Evolutionary conservation across 2,113 vertebrate species (phyloP), one percentile per base, ranked within the genome.

Genomic region (Microcebus murinus): DNA sequence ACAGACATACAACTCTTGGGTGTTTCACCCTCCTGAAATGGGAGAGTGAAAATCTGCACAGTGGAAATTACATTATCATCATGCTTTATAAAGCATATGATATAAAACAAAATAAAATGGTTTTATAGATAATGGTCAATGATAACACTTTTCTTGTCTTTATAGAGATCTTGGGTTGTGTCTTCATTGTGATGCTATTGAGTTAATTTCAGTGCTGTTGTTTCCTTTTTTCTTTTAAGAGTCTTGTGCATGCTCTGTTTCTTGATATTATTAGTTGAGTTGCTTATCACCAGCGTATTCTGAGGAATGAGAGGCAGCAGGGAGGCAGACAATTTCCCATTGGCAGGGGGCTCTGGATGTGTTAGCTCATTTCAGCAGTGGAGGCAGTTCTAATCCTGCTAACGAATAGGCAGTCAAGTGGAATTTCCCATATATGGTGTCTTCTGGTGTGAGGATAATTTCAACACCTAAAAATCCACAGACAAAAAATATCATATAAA

Each of bases 401-500:
- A 89, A 87, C 95, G 74, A 98, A 88, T 57, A 91, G 95, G 68
- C 90, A 87, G 1, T 87, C 39, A 67, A 82, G 74, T 87, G 79
- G 90, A 95, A 97, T 97, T 98, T 91, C 52, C 92, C 83, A 34
- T 73, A 25, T 80, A 83, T 88, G 42, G 29, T 77, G 15, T 77
- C 92, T 97, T 93, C 95, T 80, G 89, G 67, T 65, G 20, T 18
- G 67, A 97, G 86, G 85, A 95, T 97, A 77, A 93, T 96, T 97
- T 93, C 91, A 96, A 94, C 90, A 95, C 67, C 48, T 97, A 87
- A 83, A 97, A 96, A 96, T 96, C 91, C 87, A 90, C 82, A 93
- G 74, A 90, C 91, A 94, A 59, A 95, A 96, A 97, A 96, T 61
- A 61, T 55, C 39, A 48, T 93, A 87, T 97, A 98, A 98, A 98